Conservation (phyloP, 2,888 invertebrate species). For the Tholera decimalis region DNA sequence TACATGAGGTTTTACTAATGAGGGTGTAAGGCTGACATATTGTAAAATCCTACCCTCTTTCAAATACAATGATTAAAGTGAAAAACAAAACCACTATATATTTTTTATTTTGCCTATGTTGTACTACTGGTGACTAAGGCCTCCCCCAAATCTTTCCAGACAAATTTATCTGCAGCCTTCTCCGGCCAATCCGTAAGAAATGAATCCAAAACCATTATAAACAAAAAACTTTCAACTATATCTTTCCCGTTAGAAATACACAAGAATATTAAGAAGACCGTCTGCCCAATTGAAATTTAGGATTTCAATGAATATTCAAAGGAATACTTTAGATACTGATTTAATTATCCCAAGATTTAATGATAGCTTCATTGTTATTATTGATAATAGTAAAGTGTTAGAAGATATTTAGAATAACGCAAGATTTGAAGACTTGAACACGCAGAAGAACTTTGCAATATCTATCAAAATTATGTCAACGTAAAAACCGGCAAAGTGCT, state of each 20-base stretch:
- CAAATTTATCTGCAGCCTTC: too few relatives aligned
- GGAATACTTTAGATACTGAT: constrained; percentile 23
- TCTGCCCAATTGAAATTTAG: constrained; percentile 20
- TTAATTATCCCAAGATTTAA: constrained; percentile 10
- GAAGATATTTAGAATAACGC: neutral
- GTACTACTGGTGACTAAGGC: too few relatives aligned
- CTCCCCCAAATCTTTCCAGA: too few relatives aligned
- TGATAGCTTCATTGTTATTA: constrained; percentile 6
- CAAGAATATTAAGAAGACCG: constrained; percentile 2
- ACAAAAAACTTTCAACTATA: constrained; percentile 3
- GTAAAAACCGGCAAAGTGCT: too few relatives aligned
- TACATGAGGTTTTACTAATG: too few relatives aligned
- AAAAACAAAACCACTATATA: neutral
- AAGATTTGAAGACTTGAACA: too few relatives aligned
- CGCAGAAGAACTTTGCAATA: too few relatives aligned
- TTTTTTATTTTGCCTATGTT: too few relatives aligned
- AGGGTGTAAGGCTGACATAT: neutral
- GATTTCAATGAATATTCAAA: constrained; percentile 49
- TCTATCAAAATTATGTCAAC: too few relatives aligned
- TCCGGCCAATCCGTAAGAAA: too few relatives aligned
- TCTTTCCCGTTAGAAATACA: constrained; percentile 18
- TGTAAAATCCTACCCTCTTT: neutral
- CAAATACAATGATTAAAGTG: neutral
- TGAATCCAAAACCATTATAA: too few relatives aligned
- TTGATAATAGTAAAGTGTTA: neutral